Base-by-base conservation (phyloP, 2,113 vertebrate genomes). In the Gymnarchus niloticus region DNA sequence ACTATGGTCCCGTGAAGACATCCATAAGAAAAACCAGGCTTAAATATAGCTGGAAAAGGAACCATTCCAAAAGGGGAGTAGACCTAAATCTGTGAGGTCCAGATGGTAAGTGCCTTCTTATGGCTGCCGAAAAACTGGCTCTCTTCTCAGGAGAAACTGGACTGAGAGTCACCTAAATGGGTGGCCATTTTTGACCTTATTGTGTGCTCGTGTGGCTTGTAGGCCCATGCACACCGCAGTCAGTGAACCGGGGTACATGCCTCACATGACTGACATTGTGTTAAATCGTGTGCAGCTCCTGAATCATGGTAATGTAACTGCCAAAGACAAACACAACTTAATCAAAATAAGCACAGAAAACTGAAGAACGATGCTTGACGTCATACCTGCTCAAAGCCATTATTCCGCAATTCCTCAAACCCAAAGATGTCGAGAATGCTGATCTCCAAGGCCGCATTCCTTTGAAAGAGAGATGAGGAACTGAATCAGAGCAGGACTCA, bases 381-480 rank as follows among this genome's bases (percentile, higher is more conserved):
- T n/a, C 37, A 17, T 84, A 98, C 98, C 95, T 99, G 96, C 90
- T 99, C 98, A 90, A 95, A 99, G 78, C 93, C 93, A 91, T 98
- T 99, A 91, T 92, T 96, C 57, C 95, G 96, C 92, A 98, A 96
- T 87, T 97, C 96, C 92, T 98, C 96, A 94, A 99, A 99, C 76
- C 98, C 98, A 91, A 97, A 98, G 88, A 98, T 94, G 91, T 99
- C 97, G 92, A 99, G 89, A 86, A 99, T 94, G 80, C 95, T 96
- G 84, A 99, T 96, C 92, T 96, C 95, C 91, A 97, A 88, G 0
- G 93, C 87, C 48, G 94, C 95, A 73, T 95, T 91, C 86, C 97
- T 99, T 89, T 25, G 89, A 87, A 0, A 87, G 7, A 28, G 3
- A 19, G n/a, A 82, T 25, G 56, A 6, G 54, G 25, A 77, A 10